Evolutionary conservation across 2,888 invertebrate genomes (phyloP).

Genomic region (Oscheius onirici): DNA sequence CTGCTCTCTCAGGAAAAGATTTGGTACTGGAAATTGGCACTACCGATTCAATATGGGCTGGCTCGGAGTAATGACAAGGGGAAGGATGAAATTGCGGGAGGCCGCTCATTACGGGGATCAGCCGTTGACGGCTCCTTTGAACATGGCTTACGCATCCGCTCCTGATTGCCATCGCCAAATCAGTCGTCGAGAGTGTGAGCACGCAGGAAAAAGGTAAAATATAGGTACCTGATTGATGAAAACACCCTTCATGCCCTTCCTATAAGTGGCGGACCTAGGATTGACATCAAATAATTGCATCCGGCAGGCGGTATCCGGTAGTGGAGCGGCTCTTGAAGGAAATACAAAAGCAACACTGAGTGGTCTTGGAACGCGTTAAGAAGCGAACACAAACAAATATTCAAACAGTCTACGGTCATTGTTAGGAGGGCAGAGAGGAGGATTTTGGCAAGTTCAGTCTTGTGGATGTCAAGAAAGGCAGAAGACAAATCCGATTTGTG

Average conservation of each 20-base stretch:
- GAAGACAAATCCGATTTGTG: slow-evolving; percentile 19
- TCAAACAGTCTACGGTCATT: slow-evolving; percentile 27
- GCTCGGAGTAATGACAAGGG: slow-evolving; percentile 26
- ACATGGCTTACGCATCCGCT: slow-evolving; percentile 19
- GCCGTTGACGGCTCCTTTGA: slow-evolving; percentile 29
- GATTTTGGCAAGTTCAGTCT: slow-evolving; percentile 8
- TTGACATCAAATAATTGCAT: slow-evolving; percentile 24
- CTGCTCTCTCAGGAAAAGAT: slow-evolving; percentile 1
- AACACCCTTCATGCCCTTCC: neutral
- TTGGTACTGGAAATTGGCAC: slow-evolving; percentile 4
- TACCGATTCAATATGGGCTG: slow-evolving; percentile 6
- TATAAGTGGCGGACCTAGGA: neutral
- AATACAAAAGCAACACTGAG: slow-evolving; percentile 30
- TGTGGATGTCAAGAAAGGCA: slow-evolving; percentile 11
- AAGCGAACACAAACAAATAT: slow-evolving; percentile 34
- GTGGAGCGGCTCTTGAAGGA: slow-evolving; percentile 15
- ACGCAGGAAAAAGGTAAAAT: neutral
- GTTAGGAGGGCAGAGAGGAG: neutral
- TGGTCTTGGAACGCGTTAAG: slow-evolving; percentile 29
- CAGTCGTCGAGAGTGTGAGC: slow-evolving; percentile 1
- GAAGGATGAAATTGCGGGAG: slow-evolving; percentile 28
- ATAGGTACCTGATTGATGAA: slow-evolving; percentile 6
- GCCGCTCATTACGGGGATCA: slow-evolving; percentile 33
- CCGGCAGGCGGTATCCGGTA: slow-evolving; percentile 21
- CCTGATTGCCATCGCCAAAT: slow-evolving; percentile 29